phyloP scores from a whole-genome alignment of 1,140 invertebrate species.

The Drosophila gunungcola region DNA sequence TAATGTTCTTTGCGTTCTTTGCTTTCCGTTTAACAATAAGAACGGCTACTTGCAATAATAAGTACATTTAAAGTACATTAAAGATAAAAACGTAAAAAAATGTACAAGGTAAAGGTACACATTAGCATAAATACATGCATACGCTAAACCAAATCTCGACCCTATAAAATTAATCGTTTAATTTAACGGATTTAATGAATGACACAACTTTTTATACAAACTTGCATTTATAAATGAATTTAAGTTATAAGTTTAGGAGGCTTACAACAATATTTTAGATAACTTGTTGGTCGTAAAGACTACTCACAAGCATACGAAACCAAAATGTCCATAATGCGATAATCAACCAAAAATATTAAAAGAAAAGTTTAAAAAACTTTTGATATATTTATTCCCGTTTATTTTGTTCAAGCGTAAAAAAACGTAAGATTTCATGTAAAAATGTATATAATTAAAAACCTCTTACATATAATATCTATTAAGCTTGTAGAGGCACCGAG shows the following conservation, averaged over 20 bases:
- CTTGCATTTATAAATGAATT: conserved; percentile 61
- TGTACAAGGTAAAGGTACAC: background rate
- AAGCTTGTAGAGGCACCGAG: background rate
- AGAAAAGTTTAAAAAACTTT: conserved; percentile 71
- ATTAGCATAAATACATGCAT: background rate
- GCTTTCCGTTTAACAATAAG: conserved; percentile 7
- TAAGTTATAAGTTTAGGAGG: conserved; percentile 14
- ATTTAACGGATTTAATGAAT: background rate
- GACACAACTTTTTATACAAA: background rate
- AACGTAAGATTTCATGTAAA: conserved; percentile 23
- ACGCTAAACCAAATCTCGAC: background rate
- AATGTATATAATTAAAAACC: conserved; percentile 30
- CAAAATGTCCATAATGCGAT: conserved; percentile 55
- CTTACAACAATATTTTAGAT: background rate
- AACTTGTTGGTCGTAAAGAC: too few relatives aligned
- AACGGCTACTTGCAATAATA: conserved; percentile 13
- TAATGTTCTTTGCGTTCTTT: background rate
- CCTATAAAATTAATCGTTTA: background rate
- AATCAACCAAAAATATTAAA: conserved; percentile 57
- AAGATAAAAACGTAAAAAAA: too few relatives aligned
- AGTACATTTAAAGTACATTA: too few relatives aligned
- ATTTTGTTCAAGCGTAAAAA: conserved; percentile 13
- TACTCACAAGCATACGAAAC: conserved; percentile 39
- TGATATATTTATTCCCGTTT: conserved; percentile 16
- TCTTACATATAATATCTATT: background rate